A percentile compares a stretch with the other conserved stretches of the same genome.
Conservation (phyloP, 1,140 invertebrate species). For the Drosophila pallidifrons region DNA sequence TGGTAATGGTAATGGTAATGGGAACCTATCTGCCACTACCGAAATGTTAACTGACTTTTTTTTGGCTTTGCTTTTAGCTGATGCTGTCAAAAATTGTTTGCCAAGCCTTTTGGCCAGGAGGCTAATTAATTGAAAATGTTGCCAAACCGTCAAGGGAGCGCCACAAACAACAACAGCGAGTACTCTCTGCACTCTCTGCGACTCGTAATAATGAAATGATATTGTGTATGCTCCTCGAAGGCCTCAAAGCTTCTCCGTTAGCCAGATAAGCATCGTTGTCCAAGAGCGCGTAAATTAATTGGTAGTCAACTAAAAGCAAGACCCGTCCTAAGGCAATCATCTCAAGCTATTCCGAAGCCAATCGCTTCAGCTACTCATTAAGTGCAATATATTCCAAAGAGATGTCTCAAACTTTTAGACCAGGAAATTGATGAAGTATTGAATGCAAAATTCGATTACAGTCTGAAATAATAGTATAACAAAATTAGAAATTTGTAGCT, state of each 20-base stretch:
- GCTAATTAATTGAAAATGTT: conserved; percentile 81
- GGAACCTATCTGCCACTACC: conserved; percentile 54
- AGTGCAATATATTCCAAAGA: not conserved
- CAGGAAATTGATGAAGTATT: not conserved
- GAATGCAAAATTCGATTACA: no score
- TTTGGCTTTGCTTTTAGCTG: conserved; percentile 49
- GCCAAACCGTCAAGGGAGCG: conserved; percentile 66
- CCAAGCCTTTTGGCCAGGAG: conserved; percentile 64
- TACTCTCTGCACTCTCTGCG: not conserved
- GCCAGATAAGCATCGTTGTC: conserved; percentile 67
- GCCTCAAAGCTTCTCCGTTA: conserved; percentile 21
- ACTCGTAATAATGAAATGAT: conserved; percentile 46
- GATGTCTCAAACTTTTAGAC: not conserved
- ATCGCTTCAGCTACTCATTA: not conserved
- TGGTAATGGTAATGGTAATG: conserved; percentile 47
- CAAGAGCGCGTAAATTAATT: conserved; percentile 80
- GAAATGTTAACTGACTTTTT: conserved; percentile 72
- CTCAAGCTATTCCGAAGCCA: not conserved
- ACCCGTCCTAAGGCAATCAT: conserved; percentile 9
- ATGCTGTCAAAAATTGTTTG: conserved; percentile 77
- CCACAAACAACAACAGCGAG: conserved; percentile 29
- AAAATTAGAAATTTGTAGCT: no score
- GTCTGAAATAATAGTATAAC: no score
- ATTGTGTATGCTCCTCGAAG: conserved; percentile 11
- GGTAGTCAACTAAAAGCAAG: conserved; percentile 35